These are phyloP conservation scores for Heliornis fulica DNA, from an alignment of 2,113 vertebrate species.

Conservation along the genomic window DNA sequence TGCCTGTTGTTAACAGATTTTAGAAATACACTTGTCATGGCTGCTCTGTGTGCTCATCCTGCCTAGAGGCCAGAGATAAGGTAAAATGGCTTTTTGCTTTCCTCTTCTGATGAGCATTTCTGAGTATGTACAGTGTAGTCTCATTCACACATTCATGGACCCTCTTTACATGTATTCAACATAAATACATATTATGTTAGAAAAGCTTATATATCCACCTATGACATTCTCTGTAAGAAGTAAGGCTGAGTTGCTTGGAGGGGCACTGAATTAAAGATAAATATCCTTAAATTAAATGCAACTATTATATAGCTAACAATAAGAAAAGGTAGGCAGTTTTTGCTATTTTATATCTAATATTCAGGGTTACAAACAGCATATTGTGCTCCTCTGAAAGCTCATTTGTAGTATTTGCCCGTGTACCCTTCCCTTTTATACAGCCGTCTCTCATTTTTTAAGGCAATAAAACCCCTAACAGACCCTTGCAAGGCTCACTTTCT, in stretches of 20 bases:
- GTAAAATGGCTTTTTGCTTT: background rate
- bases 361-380: background rate
- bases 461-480: background rate
- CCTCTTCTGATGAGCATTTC: background rate
- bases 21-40: background rate
- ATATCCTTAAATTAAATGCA: background rate
- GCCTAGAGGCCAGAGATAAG: background rate
- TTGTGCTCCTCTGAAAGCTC: background rate
- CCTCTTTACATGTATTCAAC: background rate
- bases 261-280: background rate
- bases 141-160: background rate
- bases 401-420: background rate
- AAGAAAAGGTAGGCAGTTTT: background rate
- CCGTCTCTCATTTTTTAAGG: background rate
- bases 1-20: background rate
- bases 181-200: background rate
- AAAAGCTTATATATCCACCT: background rate
- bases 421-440: background rate
- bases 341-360: background rate
- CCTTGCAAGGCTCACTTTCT: background rate
- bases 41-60: background rate
- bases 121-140: background rate
- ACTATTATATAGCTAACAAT: background rate
- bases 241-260: background rate
- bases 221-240: background rate